Evolutionary conservation across 2,888 invertebrate genomes (phyloP), one percentile per base, ranked within the genome.

Genomic region (Temnothorax ravouxi): DNA sequence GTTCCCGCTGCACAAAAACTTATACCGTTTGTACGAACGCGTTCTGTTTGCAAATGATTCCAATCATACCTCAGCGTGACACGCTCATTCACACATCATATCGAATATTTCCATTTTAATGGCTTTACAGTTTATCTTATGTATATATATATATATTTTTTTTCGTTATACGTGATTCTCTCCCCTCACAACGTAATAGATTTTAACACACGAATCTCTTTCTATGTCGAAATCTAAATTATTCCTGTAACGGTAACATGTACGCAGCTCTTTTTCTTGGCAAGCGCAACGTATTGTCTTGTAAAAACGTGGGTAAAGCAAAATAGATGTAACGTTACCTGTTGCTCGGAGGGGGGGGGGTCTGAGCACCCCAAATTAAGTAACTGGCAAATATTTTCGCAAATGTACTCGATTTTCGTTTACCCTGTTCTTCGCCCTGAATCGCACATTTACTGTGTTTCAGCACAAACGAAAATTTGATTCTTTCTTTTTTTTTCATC

Each of bases 281-380:
- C 88, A 84, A 88, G 86, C 69, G 71, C 75, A 76, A 82, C 84
- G 86, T 89, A 89, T 89, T 89, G 88, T 89, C 88, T 88, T 67
- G 66, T 83, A 69, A 86, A 86, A 87, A 71, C 56, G 52, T 81
- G 77, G 77, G 76, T 86, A 81, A 66, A 88, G 83, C 79, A 82
- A 89, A 66, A 64, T 64, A 41, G 21, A 89, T 82, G 64, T 88
- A 89, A 89, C 47, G 59, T 54, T 81, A 86, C 50, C 64, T 52
- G 61, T 41, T 29, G 77, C 62, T 76, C 34, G 41, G n/a, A n/a
- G n/a, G n/a, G n/a, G n/a, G n/a, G 41, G 41, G 41, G 18, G 6
- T 47, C 18, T 15, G 44, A 56, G 34, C 18, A 15, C 8, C 50
- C 6, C 4, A 21, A 80, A 54, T 74, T 34, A 67, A 21, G 11